Evolutionary conservation across 2,888 invertebrate species (phyloP), one percentile per base, ranked within the genome.

Genomic region (Girardia tigrina): DNA sequence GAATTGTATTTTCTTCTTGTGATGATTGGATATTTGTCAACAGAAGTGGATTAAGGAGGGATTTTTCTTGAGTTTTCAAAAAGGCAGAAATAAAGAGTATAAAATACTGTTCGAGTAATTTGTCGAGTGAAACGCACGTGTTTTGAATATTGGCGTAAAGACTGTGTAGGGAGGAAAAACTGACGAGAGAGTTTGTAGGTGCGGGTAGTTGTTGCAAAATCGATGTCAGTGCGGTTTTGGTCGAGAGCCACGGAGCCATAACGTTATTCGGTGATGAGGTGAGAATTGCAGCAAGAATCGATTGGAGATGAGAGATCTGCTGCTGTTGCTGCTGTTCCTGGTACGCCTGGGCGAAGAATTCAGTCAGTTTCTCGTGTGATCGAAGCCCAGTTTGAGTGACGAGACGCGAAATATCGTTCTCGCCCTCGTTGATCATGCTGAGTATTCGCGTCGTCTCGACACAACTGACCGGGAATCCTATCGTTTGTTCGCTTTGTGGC

Each of bases 21-120:
- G 56, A 12, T 56, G n/a, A 23, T 56, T 56, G 56, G n/a, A 56
- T 56, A 56, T 56, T 56, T n/a, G 56, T 12, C 20, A 12, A 23
- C n/a, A 56, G n/a, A 56, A 56, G 56, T n/a, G 56, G 56, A 56
- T 56, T 56, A 6, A 56, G 23, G 23, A 56, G 56, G 23, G 56
- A 56, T 56, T 56, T 56, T 56, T 56, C 56, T 56, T 56, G 56
- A 56, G 56, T 56, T 56, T 56, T 56, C 56, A 56, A 56, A n/a
- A 56, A 56, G 2, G 56, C 56, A 56, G 56, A 56, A 56, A 56
- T 56, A n/a, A 56, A 56, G 4, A 56, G 56, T 8, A 56, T 56
- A 23, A 56, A 56, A 56, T 56, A 56, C n/a, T 56, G 56, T 56
- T 56, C 56, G 56, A 56, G 56, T n/a, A 56, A 56, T 56, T 56